These are phyloP conservation scores for Ornithoptera priamus DNA, from an alignment of 2,888 invertebrate genomes.

Conservation along the genomic window DNA sequence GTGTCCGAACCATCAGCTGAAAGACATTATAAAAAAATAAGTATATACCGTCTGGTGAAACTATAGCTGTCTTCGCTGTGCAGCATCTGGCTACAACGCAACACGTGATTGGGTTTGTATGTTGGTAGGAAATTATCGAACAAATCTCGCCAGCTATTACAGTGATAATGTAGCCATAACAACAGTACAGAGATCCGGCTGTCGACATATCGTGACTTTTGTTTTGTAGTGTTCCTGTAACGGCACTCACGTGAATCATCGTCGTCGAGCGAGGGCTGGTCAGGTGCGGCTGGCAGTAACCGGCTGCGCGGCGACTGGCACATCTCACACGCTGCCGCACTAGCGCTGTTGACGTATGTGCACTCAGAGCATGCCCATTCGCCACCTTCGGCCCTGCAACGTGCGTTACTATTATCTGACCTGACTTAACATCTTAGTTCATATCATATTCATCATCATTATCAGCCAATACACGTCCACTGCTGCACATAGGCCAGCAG, in stretches of 20 bases:
- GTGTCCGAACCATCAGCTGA: constrained; percentile 66
- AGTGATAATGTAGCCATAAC: too few relatives aligned
- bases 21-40: background rate
- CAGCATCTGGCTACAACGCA: too few relatives aligned
- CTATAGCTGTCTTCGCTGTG: too few relatives aligned
- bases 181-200: too few relatives aligned
- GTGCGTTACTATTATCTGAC: background rate
- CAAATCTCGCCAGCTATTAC: too few relatives aligned
- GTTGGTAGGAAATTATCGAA: too few relatives aligned
- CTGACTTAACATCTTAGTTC: too few relatives aligned
- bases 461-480: too few relatives aligned
- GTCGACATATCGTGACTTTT: too few relatives aligned
- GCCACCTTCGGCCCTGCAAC: constrained; percentile 48
- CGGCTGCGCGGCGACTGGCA: constrained; percentile 81
- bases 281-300: constrained; percentile 56
- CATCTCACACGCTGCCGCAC: constrained; percentile 84
- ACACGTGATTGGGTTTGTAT: too few relatives aligned
- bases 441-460: too few relatives aligned
- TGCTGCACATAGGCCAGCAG: too few relatives aligned
- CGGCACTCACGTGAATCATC: constrained; percentile 55
- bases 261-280: constrained; percentile 50
- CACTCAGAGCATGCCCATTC: constrained; percentile 90
- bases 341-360: constrained; percentile 86
- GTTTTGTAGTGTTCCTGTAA: background rate
- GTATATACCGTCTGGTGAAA: background rate